Conservation (phyloP, 2,797 vertebrate genomes). For the Chelmon rostratus region DNA sequence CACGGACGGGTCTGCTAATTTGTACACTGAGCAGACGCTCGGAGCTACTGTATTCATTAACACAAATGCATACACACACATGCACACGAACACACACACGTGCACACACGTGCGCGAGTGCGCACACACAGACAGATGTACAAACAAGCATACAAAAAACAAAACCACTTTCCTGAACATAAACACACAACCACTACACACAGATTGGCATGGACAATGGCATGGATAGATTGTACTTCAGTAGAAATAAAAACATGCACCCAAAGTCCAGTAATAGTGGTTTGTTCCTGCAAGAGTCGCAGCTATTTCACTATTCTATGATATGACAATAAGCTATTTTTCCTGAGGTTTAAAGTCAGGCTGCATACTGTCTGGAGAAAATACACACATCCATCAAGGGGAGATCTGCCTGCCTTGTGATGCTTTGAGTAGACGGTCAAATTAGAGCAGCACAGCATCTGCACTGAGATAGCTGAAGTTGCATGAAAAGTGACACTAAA, state of each 20-base stretch:
- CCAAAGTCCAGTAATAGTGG: accelerated
- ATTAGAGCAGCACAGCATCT: not conserved
- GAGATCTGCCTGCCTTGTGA: not conserved
- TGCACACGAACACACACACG: too few species aligned
- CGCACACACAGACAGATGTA: constrained; percentile 12
- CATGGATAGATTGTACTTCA: not conserved
- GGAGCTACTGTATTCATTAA: constrained; percentile 68
- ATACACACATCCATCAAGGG: not conserved
- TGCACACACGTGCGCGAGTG: too few species aligned
- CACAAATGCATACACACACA: constrained; percentile 25
- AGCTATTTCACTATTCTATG: not conserved
- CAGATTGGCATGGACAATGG: not conserved
- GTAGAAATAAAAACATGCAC: not conserved
- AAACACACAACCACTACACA: constrained; percentile 1
- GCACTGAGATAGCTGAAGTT: not conserved
- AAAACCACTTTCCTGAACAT: not conserved
- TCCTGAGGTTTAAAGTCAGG: not conserved
- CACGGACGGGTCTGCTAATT: constrained; percentile 64
- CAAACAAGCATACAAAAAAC: not conserved
- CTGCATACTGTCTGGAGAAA: not conserved
- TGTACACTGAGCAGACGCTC: constrained; percentile 71
- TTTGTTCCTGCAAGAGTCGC: not conserved
- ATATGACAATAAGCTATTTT: not conserved
- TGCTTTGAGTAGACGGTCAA: not conserved
- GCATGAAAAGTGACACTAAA: not conserved